phyloP scores from a whole-genome alignment of 2,888 invertebrate species.

The Tineola bisselliella region DNA sequence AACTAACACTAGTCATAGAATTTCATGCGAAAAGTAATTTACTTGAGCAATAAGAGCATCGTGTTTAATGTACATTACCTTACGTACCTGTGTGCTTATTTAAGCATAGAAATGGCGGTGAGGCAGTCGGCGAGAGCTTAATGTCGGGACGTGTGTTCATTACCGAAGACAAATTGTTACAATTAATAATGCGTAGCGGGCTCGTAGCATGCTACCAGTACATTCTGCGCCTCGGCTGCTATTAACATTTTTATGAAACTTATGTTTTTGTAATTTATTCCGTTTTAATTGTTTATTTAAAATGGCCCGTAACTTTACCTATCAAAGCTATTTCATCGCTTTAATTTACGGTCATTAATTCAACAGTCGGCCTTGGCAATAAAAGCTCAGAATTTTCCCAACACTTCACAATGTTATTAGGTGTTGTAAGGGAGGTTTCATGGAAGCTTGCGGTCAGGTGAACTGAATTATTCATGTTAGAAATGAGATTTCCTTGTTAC shows the following conservation, averaged over 20 bases:
- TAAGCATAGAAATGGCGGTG: background rate
- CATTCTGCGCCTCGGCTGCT: too few relatives aligned
- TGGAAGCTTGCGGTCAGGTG: conserved; percentile 11
- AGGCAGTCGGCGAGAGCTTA: background rate
- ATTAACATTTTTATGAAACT: too few relatives aligned
- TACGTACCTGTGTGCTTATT: background rate
- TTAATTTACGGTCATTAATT: conserved; percentile 5
- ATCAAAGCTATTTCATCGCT: conserved; percentile 6
- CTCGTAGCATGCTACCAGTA: background rate
- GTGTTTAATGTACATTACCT: background rate
- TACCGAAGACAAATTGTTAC: background rate
- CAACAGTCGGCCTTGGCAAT: conserved; percentile 2
- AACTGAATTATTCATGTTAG: conserved; percentile 10
- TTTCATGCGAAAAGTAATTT: background rate
- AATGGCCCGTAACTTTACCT: background rate
- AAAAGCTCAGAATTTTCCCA: conserved; percentile 4
- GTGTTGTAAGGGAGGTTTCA: conserved; percentile 1
- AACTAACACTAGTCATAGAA: background rate
- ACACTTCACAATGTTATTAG: conserved; percentile 9
- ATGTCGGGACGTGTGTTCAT: background rate
- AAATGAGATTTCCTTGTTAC: conserved; percentile 11
- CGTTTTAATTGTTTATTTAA: background rate
- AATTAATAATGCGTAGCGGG: background rate
- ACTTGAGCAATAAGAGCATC: background rate
- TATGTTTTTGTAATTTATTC: too few relatives aligned